These are phyloP conservation scores for Coptotermes formosanus DNA, from an alignment of 1,140 invertebrate genomes.

Conservation along the genomic window DNA sequence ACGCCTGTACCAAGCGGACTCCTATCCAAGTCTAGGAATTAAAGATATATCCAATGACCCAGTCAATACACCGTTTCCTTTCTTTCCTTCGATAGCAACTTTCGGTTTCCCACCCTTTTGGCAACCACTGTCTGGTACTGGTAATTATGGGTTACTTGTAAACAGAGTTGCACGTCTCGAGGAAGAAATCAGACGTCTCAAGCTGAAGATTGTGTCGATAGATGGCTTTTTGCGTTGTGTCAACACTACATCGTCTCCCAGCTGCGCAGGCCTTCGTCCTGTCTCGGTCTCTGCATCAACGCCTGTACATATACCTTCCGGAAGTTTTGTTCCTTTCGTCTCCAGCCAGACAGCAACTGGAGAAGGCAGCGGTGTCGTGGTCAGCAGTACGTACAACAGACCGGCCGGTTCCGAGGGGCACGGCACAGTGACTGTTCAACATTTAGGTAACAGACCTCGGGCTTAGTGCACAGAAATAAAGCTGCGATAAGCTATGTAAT, in stretches of 20 bases:
- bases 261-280: not conserved
- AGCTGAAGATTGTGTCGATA: not conserved
- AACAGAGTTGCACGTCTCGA: not conserved
- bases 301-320: no score
- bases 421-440: not conserved
- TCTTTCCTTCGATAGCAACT: not conserved
- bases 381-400: not conserved
- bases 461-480: not conserved
- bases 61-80: not conserved
- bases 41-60: no score
- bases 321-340: no score
- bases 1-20: no score
- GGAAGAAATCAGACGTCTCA: not conserved
- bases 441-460: not conserved
- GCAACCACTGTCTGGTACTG: not conserved
- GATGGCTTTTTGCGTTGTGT: not conserved
- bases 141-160: not conserved
- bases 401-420: not conserved
- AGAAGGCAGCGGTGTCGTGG: not conserved
- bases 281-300: no score
- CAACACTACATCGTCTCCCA: not conserved
- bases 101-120: not conserved
- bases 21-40: no score
- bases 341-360: not conserved
- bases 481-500: no score